Evolutionary conservation across 2,113 vertebrate species (phyloP), one percentile per base, ranked within the genome.

Genomic region (Butorides virescens): DNA sequence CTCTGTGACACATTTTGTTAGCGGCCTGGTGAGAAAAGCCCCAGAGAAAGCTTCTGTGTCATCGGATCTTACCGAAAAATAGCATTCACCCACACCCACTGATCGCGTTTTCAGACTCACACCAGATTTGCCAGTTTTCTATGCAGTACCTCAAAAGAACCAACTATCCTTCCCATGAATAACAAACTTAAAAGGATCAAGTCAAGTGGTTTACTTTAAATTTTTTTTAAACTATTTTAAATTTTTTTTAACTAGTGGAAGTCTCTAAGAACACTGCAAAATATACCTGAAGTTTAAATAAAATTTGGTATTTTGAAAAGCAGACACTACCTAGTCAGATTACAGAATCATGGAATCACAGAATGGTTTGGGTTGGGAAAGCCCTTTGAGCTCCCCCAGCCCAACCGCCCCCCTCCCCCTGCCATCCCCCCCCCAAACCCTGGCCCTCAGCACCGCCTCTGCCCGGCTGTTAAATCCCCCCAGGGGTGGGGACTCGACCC

Each of bases 51-150:
- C 11, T 32, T 7, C 44, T 15, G 7, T 2, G 18, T 13, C 5
- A 3, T 49, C n/a, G 2, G 58, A 11, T 29, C 15, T 13, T 6
- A 30, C 3, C 8, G 1, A 16, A 27, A 52, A 23, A 34, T 6
- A 59, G 14, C 22, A 15, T 10, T 21, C 9, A 5, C 44, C 56
- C 15, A 15, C 13, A 3, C 5, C 22, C 16, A 25, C 3, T 2
- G 10, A 36, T 78, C 86, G 7, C 10, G 16, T 6, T 32, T 30
- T 11, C 8, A 74, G 25, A 50, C 46, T 56, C 84, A 62, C 8
- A 67, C 4, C 58, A 49, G 37, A 71, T 74, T 91, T 74, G 17
- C 47, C 55, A 36, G 14, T 27, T 49, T 36, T 30, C 36, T 36
- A 5, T 6, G 26, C 42, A 36, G 20, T 3, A 15, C 3, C 20